Conservation (phyloP, 2,797 vertebrate genomes). For the Pangasius djambal region DNA sequence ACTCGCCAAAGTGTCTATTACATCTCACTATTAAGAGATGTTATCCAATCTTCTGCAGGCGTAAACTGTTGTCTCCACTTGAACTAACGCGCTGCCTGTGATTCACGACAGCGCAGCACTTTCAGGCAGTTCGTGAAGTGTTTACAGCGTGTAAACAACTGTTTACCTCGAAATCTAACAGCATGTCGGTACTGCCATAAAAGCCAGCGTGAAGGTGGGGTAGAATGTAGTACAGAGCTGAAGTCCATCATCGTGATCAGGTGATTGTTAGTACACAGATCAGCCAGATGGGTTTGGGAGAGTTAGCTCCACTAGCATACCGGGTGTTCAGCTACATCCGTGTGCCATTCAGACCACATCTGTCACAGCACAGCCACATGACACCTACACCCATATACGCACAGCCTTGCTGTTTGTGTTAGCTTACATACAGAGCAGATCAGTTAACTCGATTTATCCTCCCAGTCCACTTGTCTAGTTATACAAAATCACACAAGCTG, state of each 20-base stretch:
- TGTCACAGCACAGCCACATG: background rate
- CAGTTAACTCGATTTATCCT: too few species aligned
- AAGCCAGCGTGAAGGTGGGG: background rate
- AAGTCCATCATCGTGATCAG: background rate
- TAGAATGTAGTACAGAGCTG: background rate
- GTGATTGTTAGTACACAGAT: background rate
- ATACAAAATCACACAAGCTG: background rate
- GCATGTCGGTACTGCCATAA: background rate
- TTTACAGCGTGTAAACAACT: background rate
- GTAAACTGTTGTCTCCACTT: background rate
- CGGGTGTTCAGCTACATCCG: constrained; percentile 2
- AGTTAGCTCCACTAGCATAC: background rate
- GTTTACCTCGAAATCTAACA: background rate
- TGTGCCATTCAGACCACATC: background rate
- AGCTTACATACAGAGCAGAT: background rate
- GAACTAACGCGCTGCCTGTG: background rate
- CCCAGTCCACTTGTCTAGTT: background rate
- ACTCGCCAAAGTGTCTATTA: background rate
- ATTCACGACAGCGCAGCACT: background rate
- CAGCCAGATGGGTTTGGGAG: too few species aligned
- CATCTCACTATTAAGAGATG: background rate
- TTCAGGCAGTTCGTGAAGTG: background rate
- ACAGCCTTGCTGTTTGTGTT: background rate
- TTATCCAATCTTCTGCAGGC: background rate
- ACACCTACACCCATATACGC: background rate